Conservation (phyloP, 2,888 invertebrate species). For the Pedicia rivosa region DNA sequence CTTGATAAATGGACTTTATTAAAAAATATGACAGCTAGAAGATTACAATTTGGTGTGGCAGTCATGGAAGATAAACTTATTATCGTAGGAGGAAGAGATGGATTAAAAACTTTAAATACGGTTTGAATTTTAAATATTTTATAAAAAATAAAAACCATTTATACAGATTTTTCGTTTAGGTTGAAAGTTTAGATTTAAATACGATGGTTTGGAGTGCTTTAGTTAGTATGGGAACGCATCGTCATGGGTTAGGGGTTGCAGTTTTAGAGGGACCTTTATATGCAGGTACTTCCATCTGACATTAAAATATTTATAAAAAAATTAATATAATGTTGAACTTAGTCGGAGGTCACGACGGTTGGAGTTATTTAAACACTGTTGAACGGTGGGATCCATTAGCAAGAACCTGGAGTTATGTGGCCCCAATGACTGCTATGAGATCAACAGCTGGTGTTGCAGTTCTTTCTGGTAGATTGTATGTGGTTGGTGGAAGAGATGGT, state of each 20-base stretch:
- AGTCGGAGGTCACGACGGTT: constrained; percentile 90
- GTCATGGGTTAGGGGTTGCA: constrained; percentile 66
- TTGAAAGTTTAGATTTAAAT: constrained; percentile 76
- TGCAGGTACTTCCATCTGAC: too few species aligned
- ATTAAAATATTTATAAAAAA: too few species aligned
- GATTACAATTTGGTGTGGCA: constrained; percentile 85
- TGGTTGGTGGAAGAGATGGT: constrained; percentile 85
- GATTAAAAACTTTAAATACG: constrained; percentile 83
- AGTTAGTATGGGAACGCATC: constrained; percentile 79
- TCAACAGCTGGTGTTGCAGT: constrained; percentile 80
- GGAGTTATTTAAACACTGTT: constrained; percentile 80
- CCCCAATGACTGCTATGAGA: constrained; percentile 76
- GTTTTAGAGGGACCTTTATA: constrained; percentile 68
- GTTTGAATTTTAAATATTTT: too few species aligned
- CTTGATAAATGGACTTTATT: constrained; percentile 28
- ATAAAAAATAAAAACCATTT: constrained; percentile 7
- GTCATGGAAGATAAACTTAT: constrained; percentile 67
- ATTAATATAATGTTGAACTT: too few species aligned
- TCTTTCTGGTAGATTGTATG: constrained; percentile 68
- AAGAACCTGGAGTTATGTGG: constrained; percentile 77
- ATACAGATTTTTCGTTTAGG: too few species aligned
- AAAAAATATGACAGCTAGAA: constrained; percentile 33
- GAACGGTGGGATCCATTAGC: constrained; percentile 85
- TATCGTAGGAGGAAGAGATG: constrained; percentile 84
- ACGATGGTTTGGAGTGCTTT: constrained; percentile 64